phyloP scores from a whole-genome alignment of 1,140 invertebrate species.

The Meloidogyne floridensis region DNA sequence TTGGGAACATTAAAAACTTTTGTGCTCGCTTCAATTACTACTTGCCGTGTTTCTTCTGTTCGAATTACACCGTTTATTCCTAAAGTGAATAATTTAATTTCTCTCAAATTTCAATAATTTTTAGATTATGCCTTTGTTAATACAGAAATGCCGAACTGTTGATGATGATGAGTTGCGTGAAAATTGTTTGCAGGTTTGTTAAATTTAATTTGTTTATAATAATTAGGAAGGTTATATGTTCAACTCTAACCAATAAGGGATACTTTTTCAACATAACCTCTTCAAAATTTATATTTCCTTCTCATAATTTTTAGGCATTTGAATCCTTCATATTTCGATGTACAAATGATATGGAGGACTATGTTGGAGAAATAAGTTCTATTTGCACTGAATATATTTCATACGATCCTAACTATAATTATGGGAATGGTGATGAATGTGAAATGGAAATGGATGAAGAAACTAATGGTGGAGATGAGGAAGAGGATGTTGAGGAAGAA shows the following conservation, averaged over 20 bases:
- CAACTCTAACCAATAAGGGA: neutral
- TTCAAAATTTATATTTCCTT: neutral
- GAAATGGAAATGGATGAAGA: slow-evolving; percentile 53
- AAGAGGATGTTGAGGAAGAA: slow-evolving; percentile 62
- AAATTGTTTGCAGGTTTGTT: slow-evolving; percentile 45
- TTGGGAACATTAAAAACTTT: slow-evolving; percentile 46
- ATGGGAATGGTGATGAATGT: slow-evolving; percentile 54
- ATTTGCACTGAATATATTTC: slow-evolving; percentile 37
- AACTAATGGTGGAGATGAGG: slow-evolving; percentile 69
- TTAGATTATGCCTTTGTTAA: slow-evolving; percentile 35
- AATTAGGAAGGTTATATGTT: neutral
- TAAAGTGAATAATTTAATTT: slow-evolving; percentile 16
- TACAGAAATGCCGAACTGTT: slow-evolving; percentile 34
- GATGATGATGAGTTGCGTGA: slow-evolving; percentile 63
- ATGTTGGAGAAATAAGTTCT: slow-evolving; percentile 30
- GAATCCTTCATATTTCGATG: slow-evolving; percentile 53
- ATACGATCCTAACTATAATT: slow-evolving; percentile 64
- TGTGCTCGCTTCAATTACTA: slow-evolving; percentile 32
- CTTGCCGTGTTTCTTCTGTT: slow-evolving; percentile 36
- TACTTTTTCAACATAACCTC: slow-evolving; percentile 4
- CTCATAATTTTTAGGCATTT: slow-evolving; percentile 43
- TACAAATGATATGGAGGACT: slow-evolving; percentile 42
- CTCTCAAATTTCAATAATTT: slow-evolving; percentile 7
- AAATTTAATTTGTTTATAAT: slow-evolving; percentile 22
- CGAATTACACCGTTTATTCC: slow-evolving; percentile 41